Base-by-base conservation (phyloP, 2,113 vertebrate species). In the Varanus salvator region DNA sequence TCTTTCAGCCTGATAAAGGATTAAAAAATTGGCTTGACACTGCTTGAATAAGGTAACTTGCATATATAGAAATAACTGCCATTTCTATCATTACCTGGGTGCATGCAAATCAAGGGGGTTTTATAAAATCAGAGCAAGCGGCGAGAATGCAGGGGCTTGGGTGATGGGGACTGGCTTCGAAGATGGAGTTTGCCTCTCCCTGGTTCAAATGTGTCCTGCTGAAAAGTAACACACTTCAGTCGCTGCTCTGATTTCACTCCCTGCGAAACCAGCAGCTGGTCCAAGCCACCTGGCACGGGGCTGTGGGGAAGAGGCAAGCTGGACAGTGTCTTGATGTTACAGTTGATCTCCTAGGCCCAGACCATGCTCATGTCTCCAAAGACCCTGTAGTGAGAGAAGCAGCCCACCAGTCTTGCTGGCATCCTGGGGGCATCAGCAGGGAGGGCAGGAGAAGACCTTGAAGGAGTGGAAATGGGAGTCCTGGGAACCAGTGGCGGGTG, bases 121-220 rank as follows among this genome's bases (percentile, higher is more conserved):
- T 44, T 89, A 69, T 66, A 0, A 34, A 74, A 71, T 92, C 8
- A 50, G 34, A 92, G 38, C 44, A 90, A 89, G 0, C 71, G 31
- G 88, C 0, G 76, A 80, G 0, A 76, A 11, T n/a, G 80, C 88
- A 90, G 77, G 34, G n/a, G 19, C 48, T 31, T 64, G 0, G 44
- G 2, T 68, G 11, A 90, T 50, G 17, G 31, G 60, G n/a, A 29
- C 15, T 80, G 48, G 7, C 1, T 48, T 85, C 25, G 57, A 86
- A 92, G 87, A 1, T 3, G n/a, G 23, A 87, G 29, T 76, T 90
- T 80, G 1, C 4, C 15, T 38, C 38, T 44, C 38, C 38, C 38
- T 44, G 38, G 38, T 44, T 44, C 38, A 44, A 44, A 44, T 44
- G 38, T 44, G 38, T 44, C 38, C 38, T 44, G 38, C 38, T 44